A percentile compares a stretch with the other conserved stretches of the same genome.
These are phyloP conservation scores for Microtus obscurus DNA, from an alignment of 2,797 vertebrate species.

Conservation along the genomic window DNA sequence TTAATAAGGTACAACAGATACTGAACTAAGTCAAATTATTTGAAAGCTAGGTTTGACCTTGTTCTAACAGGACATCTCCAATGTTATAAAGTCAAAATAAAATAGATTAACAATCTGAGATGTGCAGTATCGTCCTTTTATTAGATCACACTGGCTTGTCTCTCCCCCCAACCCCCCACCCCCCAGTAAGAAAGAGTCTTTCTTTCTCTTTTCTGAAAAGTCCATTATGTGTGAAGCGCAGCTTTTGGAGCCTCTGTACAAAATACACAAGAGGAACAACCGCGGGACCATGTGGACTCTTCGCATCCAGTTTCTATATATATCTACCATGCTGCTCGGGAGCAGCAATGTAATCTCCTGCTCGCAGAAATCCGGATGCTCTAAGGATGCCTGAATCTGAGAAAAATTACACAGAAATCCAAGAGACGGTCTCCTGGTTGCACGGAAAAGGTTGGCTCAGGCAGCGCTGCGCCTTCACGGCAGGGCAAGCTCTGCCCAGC, in stretches of 20 bases:
- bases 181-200: not conserved
- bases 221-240: not conserved
- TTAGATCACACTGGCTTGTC: not conserved
- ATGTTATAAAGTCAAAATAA: conserved; percentile 51
- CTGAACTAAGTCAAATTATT: conserved; percentile 57
- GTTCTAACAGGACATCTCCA: conserved; percentile 50
- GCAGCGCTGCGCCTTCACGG: conserved; percentile 73
- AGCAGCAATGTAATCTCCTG: conserved; percentile 58
- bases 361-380: conserved; percentile 39
- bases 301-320: conserved; percentile 56
- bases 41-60: conserved; percentile 63
- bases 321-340: conserved; percentile 47
- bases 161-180: not conserved
- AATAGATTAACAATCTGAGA: not conserved
- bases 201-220: conserved; percentile 48
- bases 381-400: conserved; percentile 66
- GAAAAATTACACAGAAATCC: conserved; percentile 75
- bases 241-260: conserved; percentile 17
- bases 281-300: conserved; percentile 28
- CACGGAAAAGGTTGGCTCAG: conserved; percentile 73
- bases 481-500: conserved; percentile 82
- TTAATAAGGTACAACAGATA: not conserved
- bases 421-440: conserved; percentile 75
- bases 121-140: not conserved
- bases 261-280: conserved; percentile 28